Evolutionary conservation across 2,797 vertebrate species (phyloP).

Genomic region (Champsocephalus gunnari): DNA sequence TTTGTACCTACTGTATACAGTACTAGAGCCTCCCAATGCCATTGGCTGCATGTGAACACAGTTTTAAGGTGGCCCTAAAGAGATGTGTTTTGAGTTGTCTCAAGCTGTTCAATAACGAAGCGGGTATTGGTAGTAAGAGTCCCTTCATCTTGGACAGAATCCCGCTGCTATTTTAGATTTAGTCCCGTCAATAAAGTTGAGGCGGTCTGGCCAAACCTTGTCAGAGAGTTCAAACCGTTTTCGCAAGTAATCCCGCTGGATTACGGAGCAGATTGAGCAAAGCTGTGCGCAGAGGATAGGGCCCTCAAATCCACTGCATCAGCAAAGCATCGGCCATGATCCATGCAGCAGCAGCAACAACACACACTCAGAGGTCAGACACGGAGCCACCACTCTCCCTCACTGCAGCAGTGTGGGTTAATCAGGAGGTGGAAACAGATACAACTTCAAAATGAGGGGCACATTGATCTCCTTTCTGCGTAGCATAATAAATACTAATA

Average conservation of each 20-base stretch:
- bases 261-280: slow-evolving; percentile 80
- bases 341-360: slow-evolving; percentile 42
- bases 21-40: neutral
- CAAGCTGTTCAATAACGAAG: too few relatives aligned
- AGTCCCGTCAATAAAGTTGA: slow-evolving; percentile 23
- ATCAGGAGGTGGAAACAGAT: neutral
- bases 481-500: neutral
- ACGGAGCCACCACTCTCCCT: neutral
- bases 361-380: slow-evolving; percentile 32
- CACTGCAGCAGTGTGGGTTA: neutral
- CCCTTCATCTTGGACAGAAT: neutral
- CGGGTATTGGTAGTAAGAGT: neutral
- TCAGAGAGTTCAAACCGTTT: slow-evolving; percentile 75
- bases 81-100: neutral
- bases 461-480: neutral
- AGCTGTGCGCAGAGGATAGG: slow-evolving; percentile 62
- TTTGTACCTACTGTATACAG: too few relatives aligned
- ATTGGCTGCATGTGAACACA: neutral
- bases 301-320: slow-evolving; percentile 64
- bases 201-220: slow-evolving; percentile 28
- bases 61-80: neutral
- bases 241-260: slow-evolving; percentile 78
- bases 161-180: slow-evolving; percentile 6
- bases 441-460: neutral
- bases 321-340: slow-evolving; percentile 66